Conservation (phyloP, 2,888 invertebrate species). For the Amiota mariae region DNA sequence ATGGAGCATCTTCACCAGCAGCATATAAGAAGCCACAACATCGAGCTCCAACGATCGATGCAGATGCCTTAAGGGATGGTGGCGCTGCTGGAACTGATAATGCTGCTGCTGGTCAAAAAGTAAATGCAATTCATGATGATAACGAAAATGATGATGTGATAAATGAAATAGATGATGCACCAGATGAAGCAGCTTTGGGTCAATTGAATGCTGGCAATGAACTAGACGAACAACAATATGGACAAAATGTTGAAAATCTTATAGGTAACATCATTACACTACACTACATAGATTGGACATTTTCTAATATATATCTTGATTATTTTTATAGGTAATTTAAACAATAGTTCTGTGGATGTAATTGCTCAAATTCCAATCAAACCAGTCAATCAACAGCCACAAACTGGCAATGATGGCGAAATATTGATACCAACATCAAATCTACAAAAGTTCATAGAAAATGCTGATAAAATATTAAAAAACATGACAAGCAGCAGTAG, state of each 20-base stretch:
- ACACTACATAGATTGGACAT: not conserved
- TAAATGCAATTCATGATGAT: conserved; percentile 9
- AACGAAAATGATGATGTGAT: conserved; percentile 25
- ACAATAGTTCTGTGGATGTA: conserved; percentile 49
- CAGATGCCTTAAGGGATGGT: conserved; percentile 62
- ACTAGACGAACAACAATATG: conserved; percentile 63
- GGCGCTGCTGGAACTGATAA: conserved; percentile 51
- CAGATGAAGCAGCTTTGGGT: conserved; percentile 44
- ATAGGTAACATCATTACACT: conserved; percentile 57
- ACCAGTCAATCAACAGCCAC: conserved; percentile 42
- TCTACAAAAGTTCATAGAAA: conserved; percentile 70
- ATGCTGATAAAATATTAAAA: conserved; percentile 71
- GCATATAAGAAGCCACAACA: conserved; percentile 52
- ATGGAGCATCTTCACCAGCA: conserved; percentile 33
- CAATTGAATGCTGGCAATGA: conserved; percentile 56
- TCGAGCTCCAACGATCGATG: conserved; percentile 67
- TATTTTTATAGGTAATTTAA: conserved; percentile 62
- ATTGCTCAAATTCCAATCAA: conserved; percentile 35
- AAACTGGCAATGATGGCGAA: conserved; percentile 58
- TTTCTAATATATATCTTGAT: not conserved
- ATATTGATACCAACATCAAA: conserved; percentile 71
- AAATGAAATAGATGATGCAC: conserved; percentile 30
- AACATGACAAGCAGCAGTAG: conserved; percentile 62
- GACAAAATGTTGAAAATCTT: conserved; percentile 59
- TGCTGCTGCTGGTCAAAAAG: conserved; percentile 38